Evolutionary conservation across 1,140 invertebrate genomes (phyloP).

Genomic region (Diorhabda carinulata): DNA sequence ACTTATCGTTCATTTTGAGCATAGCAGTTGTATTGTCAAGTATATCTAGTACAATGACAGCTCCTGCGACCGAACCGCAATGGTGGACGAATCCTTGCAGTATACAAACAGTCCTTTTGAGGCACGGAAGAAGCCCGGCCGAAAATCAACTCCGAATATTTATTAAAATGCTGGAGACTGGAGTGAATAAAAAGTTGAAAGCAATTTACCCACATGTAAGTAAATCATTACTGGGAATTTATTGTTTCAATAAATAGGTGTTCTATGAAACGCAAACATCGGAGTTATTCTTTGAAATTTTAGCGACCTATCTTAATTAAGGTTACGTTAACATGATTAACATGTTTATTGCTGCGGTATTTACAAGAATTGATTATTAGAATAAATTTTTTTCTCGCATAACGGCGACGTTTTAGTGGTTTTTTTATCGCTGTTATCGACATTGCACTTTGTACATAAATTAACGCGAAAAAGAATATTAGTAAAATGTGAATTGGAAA

Average conservation of each 20-base stretch:
- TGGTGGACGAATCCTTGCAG: constrained; percentile 31
- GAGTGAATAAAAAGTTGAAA: not conserved
- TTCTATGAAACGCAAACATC: not conserved
- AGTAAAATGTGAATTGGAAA: no score
- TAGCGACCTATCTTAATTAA: not conserved
- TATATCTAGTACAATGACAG: constrained; percentile 11
- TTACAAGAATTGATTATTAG: not conserved
- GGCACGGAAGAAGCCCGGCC: constrained; percentile 29
- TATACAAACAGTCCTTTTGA: constrained; percentile 6
- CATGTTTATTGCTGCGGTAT: not conserved
- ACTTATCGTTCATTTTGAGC: constrained; percentile 16
- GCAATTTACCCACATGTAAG: not conserved
- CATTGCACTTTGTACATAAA: no score
- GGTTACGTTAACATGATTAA: not conserved
- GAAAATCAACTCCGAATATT: constrained; percentile 23
- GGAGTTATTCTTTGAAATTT: not conserved
- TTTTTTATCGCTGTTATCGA: no score
- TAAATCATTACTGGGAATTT: not conserved
- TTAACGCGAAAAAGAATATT: no score
- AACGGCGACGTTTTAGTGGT: no score
- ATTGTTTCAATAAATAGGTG: not conserved
- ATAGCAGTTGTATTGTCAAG: constrained; percentile 20
- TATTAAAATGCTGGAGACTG: not conserved
- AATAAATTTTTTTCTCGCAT: not conserved
- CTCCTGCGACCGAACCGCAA: constrained; percentile 12